Percentiles rank a stretch among this genome's conserved stretches.
phyloP scores from a whole-genome alignment of 1,140 invertebrate genomes.

The Drosophila pseudoananassae region DNA sequence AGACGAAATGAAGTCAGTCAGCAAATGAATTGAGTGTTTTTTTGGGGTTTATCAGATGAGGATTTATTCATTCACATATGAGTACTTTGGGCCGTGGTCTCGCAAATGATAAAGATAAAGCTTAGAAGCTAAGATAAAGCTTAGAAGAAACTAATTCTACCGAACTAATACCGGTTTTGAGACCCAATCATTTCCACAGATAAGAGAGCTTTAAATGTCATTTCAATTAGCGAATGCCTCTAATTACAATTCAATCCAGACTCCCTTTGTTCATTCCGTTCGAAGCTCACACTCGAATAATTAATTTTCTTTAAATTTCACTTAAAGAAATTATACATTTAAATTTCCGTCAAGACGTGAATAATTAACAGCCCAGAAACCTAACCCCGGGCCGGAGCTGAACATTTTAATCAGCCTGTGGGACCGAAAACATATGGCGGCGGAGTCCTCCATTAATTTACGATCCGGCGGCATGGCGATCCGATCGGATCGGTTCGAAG shows the following conservation, averaged over 20 bases:
- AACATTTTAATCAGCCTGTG: constrained; percentile 73
- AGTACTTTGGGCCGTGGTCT: constrained; percentile 1
- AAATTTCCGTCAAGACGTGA: constrained; percentile 50
- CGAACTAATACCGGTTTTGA: background rate
- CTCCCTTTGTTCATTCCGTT: constrained; percentile 36
- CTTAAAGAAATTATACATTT: constrained; percentile 60
- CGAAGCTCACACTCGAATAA: constrained; percentile 46
- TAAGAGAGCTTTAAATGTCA: constrained; percentile 28
- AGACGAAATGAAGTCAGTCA: constrained; percentile 52
- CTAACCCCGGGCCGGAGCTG: constrained; percentile 28
- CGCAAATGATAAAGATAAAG: too few relatives aligned
- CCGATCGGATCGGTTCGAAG: constrained; percentile 32
- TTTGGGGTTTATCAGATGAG: constrained; percentile 58
- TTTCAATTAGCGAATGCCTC: constrained; percentile 55
- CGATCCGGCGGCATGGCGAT: constrained; percentile 54
- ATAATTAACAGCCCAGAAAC: constrained; percentile 74
- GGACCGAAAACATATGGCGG: constrained; percentile 35
- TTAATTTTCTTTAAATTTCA: constrained; percentile 64
- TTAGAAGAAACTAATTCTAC: too few relatives aligned
- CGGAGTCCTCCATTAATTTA: constrained; percentile 65
- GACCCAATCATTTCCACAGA: background rate
- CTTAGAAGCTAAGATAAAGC: too few relatives aligned
- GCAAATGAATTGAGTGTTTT: constrained; percentile 56
- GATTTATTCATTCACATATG: constrained; percentile 50
- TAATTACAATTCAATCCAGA: constrained; percentile 55